Conservation (phyloP, 2,797 vertebrate species). For the Chiroxiphia lanceolata region DNA sequence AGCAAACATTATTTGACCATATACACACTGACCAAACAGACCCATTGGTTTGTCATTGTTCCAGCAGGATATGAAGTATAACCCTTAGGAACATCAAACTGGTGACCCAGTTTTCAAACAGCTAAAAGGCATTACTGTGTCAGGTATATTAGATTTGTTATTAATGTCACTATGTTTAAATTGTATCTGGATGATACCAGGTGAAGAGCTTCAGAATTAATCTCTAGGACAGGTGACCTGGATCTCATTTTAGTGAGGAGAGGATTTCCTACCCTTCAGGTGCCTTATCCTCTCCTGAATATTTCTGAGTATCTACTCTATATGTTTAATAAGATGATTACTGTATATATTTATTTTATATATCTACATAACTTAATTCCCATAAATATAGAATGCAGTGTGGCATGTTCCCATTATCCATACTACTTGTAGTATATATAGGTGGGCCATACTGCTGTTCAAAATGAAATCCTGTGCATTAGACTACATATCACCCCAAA, state of each 20-base stretch:
- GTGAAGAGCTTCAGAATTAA: conserved; percentile 5
- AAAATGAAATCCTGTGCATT: not conserved
- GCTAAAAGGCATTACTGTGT: not conserved
- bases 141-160: not conserved
- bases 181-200: not conserved
- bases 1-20: not conserved
- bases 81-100: not conserved
- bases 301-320: not conserved
- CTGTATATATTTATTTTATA: not conserved
- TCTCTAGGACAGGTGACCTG: not conserved
- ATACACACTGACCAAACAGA: not conserved
- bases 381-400: not conserved
- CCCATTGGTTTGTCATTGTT: not conserved
- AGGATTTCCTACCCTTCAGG: not conserved
- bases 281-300: not conserved
- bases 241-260: not conserved
- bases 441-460: not conserved
- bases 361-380: not conserved
- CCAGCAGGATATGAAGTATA: not conserved
- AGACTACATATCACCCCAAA: not conserved
- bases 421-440: not conserved
- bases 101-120: not conserved
- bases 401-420: not conserved
- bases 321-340: not conserved
- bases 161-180: not conserved